phyloP scores from a whole-genome alignment of 2,888 invertebrate genomes.

The Homarus gammarus region DNA sequence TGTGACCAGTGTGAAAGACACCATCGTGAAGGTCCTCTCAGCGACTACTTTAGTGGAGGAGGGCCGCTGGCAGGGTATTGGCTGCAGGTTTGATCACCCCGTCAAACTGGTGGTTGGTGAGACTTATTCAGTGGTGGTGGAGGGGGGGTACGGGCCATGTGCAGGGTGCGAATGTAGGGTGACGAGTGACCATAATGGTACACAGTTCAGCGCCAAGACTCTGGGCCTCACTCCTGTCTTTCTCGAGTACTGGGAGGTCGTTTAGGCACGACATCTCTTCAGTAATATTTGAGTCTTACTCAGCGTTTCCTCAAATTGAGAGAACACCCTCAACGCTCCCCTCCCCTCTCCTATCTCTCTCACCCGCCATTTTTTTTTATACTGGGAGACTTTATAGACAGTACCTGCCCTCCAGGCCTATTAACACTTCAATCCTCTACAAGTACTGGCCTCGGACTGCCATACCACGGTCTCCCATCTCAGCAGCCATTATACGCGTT shows the following conservation, averaged over 20 bases:
- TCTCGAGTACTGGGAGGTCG: neutral
- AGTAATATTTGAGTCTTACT: too few relatives aligned
- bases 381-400: too few relatives aligned
- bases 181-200: neutral
- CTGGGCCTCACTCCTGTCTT: neutral
- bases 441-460: too few relatives aligned
- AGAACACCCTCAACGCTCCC: too few relatives aligned
- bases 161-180: neutral
- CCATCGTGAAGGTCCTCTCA: neutral
- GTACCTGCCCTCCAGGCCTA: too few relatives aligned
- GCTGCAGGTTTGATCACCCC: neutral
- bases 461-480: too few relatives aligned
- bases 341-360: too few relatives aligned
- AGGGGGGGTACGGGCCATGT: neutral
- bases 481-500: too few relatives aligned
- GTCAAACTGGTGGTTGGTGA: neutral
- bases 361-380: too few relatives aligned
- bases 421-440: too few relatives aligned
- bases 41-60: neutral
- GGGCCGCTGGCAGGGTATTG: neutral
- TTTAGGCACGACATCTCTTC: neutral
- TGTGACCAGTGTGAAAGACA: neutral
- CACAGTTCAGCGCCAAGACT: neutral
- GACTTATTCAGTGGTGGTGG: neutral
- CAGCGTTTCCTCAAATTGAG: too few relatives aligned